A percentile compares a stretch with the other conserved stretches of the same genome.
Conservation (phyloP, 1,140 invertebrate species). For the Drosophila lini region DNA sequence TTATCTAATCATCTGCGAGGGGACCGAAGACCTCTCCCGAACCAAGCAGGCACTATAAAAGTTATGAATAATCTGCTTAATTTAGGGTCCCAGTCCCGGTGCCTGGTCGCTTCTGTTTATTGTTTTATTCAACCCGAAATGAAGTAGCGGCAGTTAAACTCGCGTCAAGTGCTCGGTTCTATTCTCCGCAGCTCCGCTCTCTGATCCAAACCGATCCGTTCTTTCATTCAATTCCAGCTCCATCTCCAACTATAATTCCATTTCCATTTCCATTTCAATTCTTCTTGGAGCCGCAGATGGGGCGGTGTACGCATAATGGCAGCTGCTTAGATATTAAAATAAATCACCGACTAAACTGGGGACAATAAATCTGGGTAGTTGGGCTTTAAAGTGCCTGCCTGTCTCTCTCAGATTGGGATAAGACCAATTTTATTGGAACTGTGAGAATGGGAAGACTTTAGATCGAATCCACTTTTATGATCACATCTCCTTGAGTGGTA, state of each 20-base stretch:
- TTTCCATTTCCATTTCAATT: conserved; percentile 31
- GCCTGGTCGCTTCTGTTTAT: conserved; percentile 61
- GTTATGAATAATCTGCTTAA: conserved; percentile 78
- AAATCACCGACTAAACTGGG: conserved; percentile 68
- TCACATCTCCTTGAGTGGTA: not conserved
- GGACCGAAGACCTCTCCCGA: conserved; percentile 27
- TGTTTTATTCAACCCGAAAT: conserved; percentile 75
- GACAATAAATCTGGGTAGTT: conserved; percentile 61
- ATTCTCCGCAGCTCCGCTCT: conserved; percentile 33
- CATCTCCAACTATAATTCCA: conserved; percentile 4
- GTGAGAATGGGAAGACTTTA: conserved; percentile 5
- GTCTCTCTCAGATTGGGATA: conserved; percentile 20
- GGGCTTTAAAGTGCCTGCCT: not conserved
- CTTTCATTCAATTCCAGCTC: conserved; percentile 16
- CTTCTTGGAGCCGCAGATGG: not conserved
- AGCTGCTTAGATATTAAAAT: conserved; percentile 43
- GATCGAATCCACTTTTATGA: conserved; percentile 21
- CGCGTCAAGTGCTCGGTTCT: conserved; percentile 59
- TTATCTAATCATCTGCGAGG: conserved; percentile 78
- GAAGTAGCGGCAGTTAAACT: conserved; percentile 71
- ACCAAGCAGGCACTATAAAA: conserved; percentile 57
- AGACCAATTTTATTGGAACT: conserved; percentile 11
- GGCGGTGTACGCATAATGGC: conserved; percentile 44
- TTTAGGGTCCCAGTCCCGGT: conserved; percentile 51
- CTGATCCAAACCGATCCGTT: conserved; percentile 26